Conservation (phyloP, 2,888 invertebrate species). For the Kryphioiulus occultus region DNA sequence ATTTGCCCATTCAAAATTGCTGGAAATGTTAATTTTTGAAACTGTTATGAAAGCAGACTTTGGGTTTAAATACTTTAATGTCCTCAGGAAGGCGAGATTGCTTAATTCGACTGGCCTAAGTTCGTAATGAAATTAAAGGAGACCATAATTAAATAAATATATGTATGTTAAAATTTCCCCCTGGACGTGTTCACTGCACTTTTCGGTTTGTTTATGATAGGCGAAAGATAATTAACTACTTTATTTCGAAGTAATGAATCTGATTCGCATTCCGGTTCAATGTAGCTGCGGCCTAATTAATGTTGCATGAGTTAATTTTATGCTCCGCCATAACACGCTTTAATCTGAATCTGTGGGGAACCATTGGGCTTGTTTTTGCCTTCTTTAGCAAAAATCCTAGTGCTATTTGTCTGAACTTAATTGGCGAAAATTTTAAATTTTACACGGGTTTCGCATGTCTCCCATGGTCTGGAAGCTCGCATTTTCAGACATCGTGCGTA, state of each 20-base stretch:
- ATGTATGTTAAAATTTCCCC: conserved; percentile 26
- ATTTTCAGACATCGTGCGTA: neutral
- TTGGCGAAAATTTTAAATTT: neutral
- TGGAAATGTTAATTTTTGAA: neutral
- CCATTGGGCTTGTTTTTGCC: neutral
- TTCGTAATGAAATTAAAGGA: neutral
- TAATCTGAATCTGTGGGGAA: conserved; percentile 10
- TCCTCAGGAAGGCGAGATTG: neutral
- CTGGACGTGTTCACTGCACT: neutral
- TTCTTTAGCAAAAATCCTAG: neutral
- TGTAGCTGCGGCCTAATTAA: neutral
- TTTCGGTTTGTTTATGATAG: neutral
- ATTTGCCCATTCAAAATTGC: too few species aligned
- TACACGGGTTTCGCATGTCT: neutral
- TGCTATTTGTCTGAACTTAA: neutral
- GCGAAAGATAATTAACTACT: neutral
- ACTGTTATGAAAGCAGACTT: too few species aligned
- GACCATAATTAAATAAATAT: conserved; percentile 11
- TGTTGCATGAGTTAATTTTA: conserved; percentile 27
- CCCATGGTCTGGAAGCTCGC: neutral
- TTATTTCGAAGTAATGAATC: conserved; percentile 24
- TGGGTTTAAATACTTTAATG: neutral
- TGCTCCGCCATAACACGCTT: conserved; percentile 16
- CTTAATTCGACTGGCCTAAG: neutral
- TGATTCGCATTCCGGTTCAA: neutral